These are phyloP conservation scores for Platyura marginata DNA, from an alignment of 1,140 invertebrate genomes.

Conservation along the genomic window DNA sequence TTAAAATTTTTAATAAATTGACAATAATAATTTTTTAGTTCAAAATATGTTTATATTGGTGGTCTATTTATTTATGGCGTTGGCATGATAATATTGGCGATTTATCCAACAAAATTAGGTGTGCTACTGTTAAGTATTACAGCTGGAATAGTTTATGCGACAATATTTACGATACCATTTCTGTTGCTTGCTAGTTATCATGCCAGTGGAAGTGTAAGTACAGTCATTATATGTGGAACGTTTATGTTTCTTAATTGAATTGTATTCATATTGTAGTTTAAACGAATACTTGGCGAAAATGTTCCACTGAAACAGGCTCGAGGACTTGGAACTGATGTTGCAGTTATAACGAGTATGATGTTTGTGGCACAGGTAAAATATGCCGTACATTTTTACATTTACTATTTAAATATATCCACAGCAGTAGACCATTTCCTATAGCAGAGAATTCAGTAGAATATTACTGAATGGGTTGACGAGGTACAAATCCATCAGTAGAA, in stretches of 20 bases:
- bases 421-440: too few relatives aligned
- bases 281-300: constrained; percentile 26
- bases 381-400: constrained; percentile 10
- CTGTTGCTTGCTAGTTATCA: constrained; percentile 69
- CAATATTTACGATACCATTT: constrained; percentile 73
- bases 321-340: constrained; percentile 68
- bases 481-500: too few relatives aligned
- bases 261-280: constrained; percentile 27
- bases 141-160: constrained; percentile 70
- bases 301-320: constrained; percentile 33
- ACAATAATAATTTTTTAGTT: constrained; percentile 34
- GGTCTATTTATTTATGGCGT: constrained; percentile 53
- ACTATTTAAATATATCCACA: too few relatives aligned
- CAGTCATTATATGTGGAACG: constrained; percentile 1
- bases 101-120: constrained; percentile 39
- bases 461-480: too few relatives aligned
- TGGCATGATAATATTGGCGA: constrained; percentile 58
- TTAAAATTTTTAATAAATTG: too few relatives aligned
- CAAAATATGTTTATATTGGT: constrained; percentile 21
- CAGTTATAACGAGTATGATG: constrained; percentile 64
- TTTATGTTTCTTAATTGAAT: constrained; percentile 1
- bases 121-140: constrained; percentile 53
- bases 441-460: too few relatives aligned
- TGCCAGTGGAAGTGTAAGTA: constrained; percentile 47
- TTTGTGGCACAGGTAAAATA: constrained; percentile 54